Conservation (phyloP, 2,888 invertebrate genomes). For the Lithophane semibrunnea region DNA sequence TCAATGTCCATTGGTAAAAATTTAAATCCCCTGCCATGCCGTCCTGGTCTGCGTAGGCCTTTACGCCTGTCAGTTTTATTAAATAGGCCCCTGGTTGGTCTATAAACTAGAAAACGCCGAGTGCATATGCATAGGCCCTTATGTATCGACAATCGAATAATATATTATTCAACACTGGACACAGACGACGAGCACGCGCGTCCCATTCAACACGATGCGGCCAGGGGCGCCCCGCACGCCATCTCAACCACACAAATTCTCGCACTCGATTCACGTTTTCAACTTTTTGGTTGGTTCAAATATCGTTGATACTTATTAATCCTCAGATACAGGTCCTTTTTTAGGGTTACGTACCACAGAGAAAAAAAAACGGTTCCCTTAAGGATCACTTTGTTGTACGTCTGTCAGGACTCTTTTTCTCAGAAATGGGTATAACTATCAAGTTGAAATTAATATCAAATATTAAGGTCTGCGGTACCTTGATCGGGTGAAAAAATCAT, state of each 20-base stretch:
- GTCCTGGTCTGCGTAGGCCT: too few relatives aligned
- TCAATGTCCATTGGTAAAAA: too few relatives aligned
- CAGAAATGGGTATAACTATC: not conserved
- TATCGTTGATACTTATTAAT: not conserved
- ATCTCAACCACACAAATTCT: not conserved
- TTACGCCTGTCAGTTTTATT: too few relatives aligned
- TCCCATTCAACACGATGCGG: too few relatives aligned
- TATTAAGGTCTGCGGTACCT: not conserved
- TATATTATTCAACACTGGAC: slow-evolving; percentile 4
- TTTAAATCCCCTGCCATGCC: too few relatives aligned
- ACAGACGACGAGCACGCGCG: not conserved
- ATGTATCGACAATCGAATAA: slow-evolving; percentile 4
- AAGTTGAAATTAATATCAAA: not conserved
- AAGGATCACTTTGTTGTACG: not conserved
- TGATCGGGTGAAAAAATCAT: not conserved
- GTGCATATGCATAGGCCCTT: not conserved
- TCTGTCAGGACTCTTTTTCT: not conserved
- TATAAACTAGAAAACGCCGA: not conserved
- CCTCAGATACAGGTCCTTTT: not conserved
- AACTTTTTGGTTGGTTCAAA: not conserved
- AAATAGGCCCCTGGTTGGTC: slow-evolving; percentile 4
- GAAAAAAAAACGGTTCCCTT: not conserved
- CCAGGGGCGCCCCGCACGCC: not conserved
- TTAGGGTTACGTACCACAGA: not conserved
- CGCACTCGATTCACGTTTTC: not conserved